phyloP scores from a whole-genome alignment of 2,888 invertebrate species.

The Acronicta aceris region DNA sequence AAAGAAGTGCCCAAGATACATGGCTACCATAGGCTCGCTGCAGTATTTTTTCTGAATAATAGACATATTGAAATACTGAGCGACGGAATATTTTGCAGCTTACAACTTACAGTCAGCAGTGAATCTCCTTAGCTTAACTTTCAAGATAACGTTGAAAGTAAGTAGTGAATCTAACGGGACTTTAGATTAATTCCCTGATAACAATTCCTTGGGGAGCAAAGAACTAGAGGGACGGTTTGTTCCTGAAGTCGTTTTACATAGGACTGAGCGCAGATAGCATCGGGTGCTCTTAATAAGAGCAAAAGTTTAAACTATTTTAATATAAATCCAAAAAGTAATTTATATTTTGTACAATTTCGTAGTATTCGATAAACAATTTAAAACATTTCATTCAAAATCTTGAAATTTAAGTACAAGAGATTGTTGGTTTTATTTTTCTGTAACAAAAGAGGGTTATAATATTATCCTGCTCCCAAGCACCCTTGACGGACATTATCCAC shows the following conservation, averaged over 20 bases:
- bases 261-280: too few relatives aligned
- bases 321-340: too few relatives aligned
- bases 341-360: too few relatives aligned
- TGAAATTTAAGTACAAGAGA: conserved; percentile 5
- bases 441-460: conserved; percentile 28
- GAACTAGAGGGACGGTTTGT: not conserved
- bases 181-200: conserved; percentile 14
- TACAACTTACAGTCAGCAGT: not conserved
- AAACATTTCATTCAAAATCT: too few relatives aligned
- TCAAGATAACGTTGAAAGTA: conserved; percentile 9
- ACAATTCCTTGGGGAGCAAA: conserved; percentile 2
- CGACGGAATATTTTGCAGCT: not conserved
- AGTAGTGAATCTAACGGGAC: conserved; percentile 8
- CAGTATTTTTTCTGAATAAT: too few relatives aligned
- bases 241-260: not conserved
- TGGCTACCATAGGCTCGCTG: too few relatives aligned
- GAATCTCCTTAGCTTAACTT: not conserved
- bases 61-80: too few relatives aligned
- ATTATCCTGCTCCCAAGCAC: conserved; percentile 31
- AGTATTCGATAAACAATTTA: too few relatives aligned
- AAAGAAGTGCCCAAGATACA: too few relatives aligned
- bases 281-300: too few relatives aligned
- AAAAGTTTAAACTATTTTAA: too few relatives aligned
- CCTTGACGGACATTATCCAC: conserved; percentile 51
- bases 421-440: conserved; percentile 7